Percentiles rank a stretch among this genome's conserved stretches.
phyloP scores from a whole-genome alignment of 2,888 invertebrate species.

The Leptothorax acervorum region DNA sequence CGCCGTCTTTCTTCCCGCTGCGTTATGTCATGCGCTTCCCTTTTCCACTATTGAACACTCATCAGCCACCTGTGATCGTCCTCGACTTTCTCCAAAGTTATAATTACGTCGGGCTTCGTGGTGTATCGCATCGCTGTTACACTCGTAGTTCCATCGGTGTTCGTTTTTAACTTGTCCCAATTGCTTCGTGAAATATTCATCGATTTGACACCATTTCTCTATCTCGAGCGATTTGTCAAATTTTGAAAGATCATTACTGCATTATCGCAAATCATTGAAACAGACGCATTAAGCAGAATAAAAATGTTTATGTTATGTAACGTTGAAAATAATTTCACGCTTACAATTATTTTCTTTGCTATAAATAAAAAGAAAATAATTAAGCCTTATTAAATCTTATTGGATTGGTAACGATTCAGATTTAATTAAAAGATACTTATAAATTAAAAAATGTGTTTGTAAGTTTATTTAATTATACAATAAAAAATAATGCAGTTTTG shows the following conservation, averaged over 20 bases:
- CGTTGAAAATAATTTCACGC: background rate
- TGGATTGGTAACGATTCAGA: background rate
- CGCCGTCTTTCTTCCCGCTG: constrained; percentile 48
- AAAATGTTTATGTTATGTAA: background rate
- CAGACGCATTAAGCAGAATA: background rate
- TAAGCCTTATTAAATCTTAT: background rate
- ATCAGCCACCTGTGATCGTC: constrained; percentile 77
- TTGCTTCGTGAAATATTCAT: constrained; percentile 27
- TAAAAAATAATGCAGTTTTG: background rate
- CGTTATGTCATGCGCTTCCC: constrained; percentile 61
- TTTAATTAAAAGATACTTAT: background rate
- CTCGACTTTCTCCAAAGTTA: constrained; percentile 66
- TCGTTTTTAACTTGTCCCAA: constrained; percentile 43
- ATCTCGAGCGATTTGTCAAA: background rate
- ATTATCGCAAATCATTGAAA: background rate
- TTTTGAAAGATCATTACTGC: background rate
- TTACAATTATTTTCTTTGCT: background rate
- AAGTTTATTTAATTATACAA: background rate
- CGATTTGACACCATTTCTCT: background rate
- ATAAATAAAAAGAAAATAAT: background rate
- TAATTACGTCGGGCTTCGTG: constrained; percentile 59
- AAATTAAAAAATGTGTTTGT: background rate
- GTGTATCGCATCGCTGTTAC: constrained; percentile 44
- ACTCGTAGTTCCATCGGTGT: constrained; percentile 31
- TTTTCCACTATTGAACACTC: constrained; percentile 64